Evolutionary conservation across 92 coral and sea anemone species (phyloP).

Genomic region (Zoanthus sociatus): DNA sequence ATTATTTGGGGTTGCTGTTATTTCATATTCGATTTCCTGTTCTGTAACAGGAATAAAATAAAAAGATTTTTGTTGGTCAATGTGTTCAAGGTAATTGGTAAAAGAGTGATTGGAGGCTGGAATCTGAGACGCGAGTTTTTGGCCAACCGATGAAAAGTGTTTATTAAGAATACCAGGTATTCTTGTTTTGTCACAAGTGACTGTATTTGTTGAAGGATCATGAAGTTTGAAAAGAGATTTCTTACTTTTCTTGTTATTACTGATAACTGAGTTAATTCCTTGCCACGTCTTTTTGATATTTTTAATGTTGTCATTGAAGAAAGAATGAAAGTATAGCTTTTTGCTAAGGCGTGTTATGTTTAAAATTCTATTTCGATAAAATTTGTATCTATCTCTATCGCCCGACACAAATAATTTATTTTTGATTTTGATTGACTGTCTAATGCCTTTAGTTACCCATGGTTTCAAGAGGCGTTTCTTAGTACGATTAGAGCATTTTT

Average conservation of each 20-base stretch:
- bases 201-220: slow-evolving; percentile 32
- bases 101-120: slow-evolving; percentile 15
- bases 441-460: slow-evolving; percentile 15
- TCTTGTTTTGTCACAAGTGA: slow-evolving; percentile 27
- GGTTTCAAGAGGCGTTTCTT: not conserved
- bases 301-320: slow-evolving; percentile 1
- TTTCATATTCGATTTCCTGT: slow-evolving; percentile 16
- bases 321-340: slow-evolving; percentile 18
- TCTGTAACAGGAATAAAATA: slow-evolving; percentile 15
- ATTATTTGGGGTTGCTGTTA: slow-evolving; percentile 1
- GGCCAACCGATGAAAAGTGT: slow-evolving; percentile 46
- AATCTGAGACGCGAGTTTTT: slow-evolving; percentile 26
- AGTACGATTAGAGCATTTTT: not conserved
- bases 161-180: slow-evolving; percentile 30
- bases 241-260: not conserved
- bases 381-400: not conserved
- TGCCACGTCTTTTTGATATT: too few species aligned
- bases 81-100: slow-evolving; percentile 34
- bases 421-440: not conserved
- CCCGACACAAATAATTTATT: not conserved
- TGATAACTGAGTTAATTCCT: too few species aligned
- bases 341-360: slow-evolving; percentile 18
- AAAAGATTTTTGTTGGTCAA: slow-evolving; percentile 43
- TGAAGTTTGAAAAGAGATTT: slow-evolving; percentile 35
- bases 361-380: slow-evolving; percentile 22